A percentile compares a stretch with the other conserved stretches of the same genome.
Conservation (phyloP, 2,113 vertebrate genomes). For the Dinomys branickii region DNA sequence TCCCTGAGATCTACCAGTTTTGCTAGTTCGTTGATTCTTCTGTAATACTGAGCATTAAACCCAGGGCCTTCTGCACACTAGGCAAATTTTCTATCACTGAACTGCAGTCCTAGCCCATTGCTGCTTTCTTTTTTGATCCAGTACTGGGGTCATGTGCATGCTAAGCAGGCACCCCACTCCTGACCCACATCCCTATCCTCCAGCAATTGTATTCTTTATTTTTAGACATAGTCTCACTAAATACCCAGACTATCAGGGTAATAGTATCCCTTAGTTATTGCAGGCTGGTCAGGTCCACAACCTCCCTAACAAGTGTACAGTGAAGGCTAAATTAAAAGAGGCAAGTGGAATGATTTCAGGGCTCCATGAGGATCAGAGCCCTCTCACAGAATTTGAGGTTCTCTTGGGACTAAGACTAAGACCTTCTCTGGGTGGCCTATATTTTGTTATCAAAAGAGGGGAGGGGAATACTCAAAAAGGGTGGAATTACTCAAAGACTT, state of each 20-base stretch:
- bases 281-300: too few relatives aligned
- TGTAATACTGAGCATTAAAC: background rate
- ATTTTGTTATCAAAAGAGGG: too few relatives aligned
- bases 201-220: background rate
- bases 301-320: too few relatives aligned
- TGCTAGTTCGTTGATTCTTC: background rate
- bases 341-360: too few relatives aligned
- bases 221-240: background rate
- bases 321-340: too few relatives aligned
- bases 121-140: background rate
- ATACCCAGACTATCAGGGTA: background rate
- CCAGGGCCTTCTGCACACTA: background rate
- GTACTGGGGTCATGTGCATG: background rate
- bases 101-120: background rate
- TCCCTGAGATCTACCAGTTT: background rate
- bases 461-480: too few relatives aligned
- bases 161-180: background rate
- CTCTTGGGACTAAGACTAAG: too few relatives aligned
- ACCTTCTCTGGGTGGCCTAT: too few relatives aligned
- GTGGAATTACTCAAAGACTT: too few relatives aligned
- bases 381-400: too few relatives aligned
- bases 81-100: background rate
- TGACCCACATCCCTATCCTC: background rate
- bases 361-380: too few relatives aligned
- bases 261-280: too few relatives aligned